Evolutionary conservation across 53 echinoderm and acorn worm genomes (phyloP), one percentile per base, ranked within the genome.

Genomic region (Zoroaster sp.): DNA sequence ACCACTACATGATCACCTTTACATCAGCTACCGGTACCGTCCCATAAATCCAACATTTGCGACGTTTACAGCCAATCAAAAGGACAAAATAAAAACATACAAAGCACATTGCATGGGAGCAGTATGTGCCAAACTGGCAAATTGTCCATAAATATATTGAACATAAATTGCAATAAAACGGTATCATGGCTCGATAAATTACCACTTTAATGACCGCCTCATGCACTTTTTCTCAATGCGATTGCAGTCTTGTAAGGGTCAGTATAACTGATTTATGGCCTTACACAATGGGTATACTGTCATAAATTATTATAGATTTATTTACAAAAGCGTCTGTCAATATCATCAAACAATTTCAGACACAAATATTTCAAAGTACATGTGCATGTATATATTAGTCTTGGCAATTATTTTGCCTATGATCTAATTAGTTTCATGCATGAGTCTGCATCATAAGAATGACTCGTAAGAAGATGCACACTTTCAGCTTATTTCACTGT

Each of bases 111-210:
- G 79, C 59, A 39, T 15, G 79, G 34, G 20, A 36, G 25, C 13
- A 34, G 77, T 51, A 54, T 77, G 63, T 63, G 79, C 63, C 59
- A 39, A 63, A 79, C 55, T 79, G 63, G 39, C 59, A 79, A 79
- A 63, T 55, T 37, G 79, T 79, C 65, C 63, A 79, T 79, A 79
- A 79, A 79, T 79, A 79, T 38, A 79, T 79, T 40, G 79, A 37
- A 55, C 79, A 79, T 79, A 79, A 79, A 79, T 79, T 79, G 63
- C 63, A 79, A 79, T 79, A 63, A 79, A 79, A 79, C 25, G 25
- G 35, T 13, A 20, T 35, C 8, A 36, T 36, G 3, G 39, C 17
- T 66, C 43, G 66, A 66, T 15, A 82, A 82, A 40, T 41, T 12
- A 23, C 42, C 25, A 39, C 40, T 34, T 43, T 42, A 82, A 82